These are phyloP conservation scores for Lysandra coridon DNA, from an alignment of 2,888 invertebrate species.

Conservation along the genomic window DNA sequence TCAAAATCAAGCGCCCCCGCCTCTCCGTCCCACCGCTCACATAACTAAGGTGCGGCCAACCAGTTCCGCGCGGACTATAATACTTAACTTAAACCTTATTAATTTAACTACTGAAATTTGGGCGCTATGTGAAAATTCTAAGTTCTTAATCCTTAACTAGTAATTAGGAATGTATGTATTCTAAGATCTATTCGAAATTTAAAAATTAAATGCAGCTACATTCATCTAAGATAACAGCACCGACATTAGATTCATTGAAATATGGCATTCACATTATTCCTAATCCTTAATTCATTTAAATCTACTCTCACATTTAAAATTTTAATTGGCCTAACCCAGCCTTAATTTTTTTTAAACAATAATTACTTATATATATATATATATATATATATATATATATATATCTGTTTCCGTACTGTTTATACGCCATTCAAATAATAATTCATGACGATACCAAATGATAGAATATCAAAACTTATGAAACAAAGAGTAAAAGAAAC, in stretches of 20 bases:
- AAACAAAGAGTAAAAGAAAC: neutral
- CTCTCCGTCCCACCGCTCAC: no score
- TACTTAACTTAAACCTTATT: neutral
- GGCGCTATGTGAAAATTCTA: neutral
- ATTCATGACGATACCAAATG: neutral
- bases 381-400: no score
- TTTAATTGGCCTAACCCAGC: neutral
- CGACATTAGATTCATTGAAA: conserved; percentile 1
- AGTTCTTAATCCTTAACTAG: neutral
- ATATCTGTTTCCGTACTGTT: neutral
- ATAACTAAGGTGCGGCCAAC: no score
- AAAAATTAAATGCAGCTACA: neutral
- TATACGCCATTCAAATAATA: neutral
- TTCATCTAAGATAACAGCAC: neutral
- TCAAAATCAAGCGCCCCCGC: no score
- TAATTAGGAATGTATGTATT: neutral
- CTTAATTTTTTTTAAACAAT: no score
- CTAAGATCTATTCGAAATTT: neutral
- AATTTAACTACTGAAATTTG: neutral
- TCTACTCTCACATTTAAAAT: neutral
- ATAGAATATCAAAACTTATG: neutral
- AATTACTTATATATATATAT: no score
- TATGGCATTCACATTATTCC: neutral
- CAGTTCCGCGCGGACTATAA: neutral
- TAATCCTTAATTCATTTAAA: neutral